These are phyloP conservation scores for Bolinopsis microptera DNA, from an alignment of 37 sponge, comb jelly and placozoan species.

Conservation along the genomic window DNA sequence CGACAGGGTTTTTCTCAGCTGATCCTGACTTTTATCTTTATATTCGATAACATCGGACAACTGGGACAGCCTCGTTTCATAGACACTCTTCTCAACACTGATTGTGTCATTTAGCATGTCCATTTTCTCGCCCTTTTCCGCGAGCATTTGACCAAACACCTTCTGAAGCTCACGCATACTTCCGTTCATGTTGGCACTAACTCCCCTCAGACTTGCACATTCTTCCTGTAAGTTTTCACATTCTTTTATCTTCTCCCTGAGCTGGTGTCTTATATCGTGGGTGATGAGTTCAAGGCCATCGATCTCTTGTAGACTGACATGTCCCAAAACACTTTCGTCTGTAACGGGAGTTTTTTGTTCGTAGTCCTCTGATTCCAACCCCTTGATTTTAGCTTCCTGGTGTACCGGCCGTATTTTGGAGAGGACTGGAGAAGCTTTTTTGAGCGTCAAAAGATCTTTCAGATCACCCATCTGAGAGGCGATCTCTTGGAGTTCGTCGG, in stretches of 20 bases:
- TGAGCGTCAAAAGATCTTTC: constrained; percentile 9
- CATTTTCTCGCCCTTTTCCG: constrained; percentile 7
- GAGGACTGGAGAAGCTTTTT: background rate
- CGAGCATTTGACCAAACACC: constrained; percentile 22
- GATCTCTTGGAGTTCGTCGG: constrained; percentile 42
- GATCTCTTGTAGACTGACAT: constrained; percentile 59
- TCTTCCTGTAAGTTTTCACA: constrained; percentile 2
- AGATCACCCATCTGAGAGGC: constrained; percentile 37
- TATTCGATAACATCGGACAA: constrained; percentile 23
- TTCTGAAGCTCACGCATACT: constrained; percentile 33
- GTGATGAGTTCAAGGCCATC: constrained; percentile 57
- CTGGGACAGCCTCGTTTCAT: constrained; percentile 11
- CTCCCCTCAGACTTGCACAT: background rate
- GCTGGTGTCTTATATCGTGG: constrained; percentile 55
- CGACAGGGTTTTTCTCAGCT: constrained; percentile 41
- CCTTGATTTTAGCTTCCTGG: background rate
- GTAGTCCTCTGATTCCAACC: background rate
- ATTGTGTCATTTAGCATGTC: constrained; percentile 24
- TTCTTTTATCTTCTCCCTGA: background rate
- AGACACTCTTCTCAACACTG: background rate
- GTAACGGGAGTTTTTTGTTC: background rate
- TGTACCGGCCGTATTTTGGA: background rate
- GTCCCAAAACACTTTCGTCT: constrained; percentile 32
- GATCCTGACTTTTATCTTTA: constrained; percentile 63
- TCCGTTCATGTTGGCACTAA: background rate